These are phyloP conservation scores for Neomonachus schauinslandi DNA, from an alignment of 2,113 vertebrate species.

Conservation along the genomic window DNA sequence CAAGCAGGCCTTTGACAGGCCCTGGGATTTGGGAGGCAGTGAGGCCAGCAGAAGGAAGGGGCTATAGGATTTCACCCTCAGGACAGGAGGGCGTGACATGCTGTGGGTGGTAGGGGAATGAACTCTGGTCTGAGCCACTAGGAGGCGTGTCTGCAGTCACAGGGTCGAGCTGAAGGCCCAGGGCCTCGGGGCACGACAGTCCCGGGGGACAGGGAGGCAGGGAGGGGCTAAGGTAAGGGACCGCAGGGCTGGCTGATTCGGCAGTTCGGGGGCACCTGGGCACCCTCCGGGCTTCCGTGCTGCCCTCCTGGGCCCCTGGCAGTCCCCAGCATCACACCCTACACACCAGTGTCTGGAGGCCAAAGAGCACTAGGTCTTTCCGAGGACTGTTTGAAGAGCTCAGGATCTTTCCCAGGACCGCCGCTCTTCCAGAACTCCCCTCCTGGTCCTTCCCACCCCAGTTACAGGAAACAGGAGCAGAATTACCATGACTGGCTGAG, in stretches of 20 bases:
- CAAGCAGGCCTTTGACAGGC: fast-evolving
- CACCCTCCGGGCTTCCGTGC: fast-evolving
- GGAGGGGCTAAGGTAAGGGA: fast-evolving
- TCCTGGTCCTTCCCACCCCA: neutral
- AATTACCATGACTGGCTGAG: fast-evolving
- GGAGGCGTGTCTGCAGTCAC: neutral
- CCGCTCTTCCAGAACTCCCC: fast-evolving
- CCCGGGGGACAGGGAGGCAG: too few species aligned
- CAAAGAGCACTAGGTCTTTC: neutral
- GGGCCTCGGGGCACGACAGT: fast-evolving
- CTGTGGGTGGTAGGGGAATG: fast-evolving
- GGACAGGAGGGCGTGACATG: too few species aligned
- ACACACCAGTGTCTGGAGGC: fast-evolving
- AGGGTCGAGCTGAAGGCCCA: fast-evolving
- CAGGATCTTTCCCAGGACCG: neutral
- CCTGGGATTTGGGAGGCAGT: neutral
- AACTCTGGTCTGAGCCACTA: fast-evolving
- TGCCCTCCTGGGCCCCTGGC: too few species aligned
- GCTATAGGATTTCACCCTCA: neutral
- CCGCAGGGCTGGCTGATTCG: fast-evolving
- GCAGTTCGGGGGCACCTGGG: neutral
- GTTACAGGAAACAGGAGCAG: neutral
- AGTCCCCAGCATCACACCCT: fast-evolving
- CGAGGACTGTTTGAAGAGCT: neutral
- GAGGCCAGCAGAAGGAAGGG: fast-evolving